Evolutionary conservation across 2,113 vertebrate species (phyloP), one percentile per base, ranked within the genome.

Genomic region (Lontra canadensis): DNA sequence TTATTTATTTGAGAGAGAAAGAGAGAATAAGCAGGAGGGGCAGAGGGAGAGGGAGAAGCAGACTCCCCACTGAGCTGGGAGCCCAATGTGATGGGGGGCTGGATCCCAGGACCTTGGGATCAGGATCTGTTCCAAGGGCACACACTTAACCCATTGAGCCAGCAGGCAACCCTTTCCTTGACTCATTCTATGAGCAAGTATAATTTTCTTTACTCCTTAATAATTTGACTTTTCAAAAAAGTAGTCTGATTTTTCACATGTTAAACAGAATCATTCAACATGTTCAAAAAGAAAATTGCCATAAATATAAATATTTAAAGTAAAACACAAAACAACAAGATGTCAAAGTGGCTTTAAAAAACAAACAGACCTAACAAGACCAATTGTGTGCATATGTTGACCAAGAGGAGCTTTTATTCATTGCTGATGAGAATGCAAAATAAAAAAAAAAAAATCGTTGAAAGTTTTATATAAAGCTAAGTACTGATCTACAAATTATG

Each of bases 391-490:
- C 10, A n/a, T 69, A 69, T 6, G 44, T 31, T 21, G 17, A 74
- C 0, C 0, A 6, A n/a, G 1, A 44, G 63, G 29, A 31, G 3
- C 3, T 65, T 55, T 55, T 4, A 13, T 52, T 88, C 34, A 31
- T 17, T 74, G 17, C 34, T 69, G 67, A 69, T 69, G 67, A 69
- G 67, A 69, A 69, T 69, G 67, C 7, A 69, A 34, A 49, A 91
- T 18, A 6, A 39, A 57, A 52, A 79, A 47, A 34, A 47, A 47
- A n/a, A n/a, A n/a, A n/a, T n/a, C n/a, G n/a, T n/a, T n/a, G n/a
- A n/a, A n/a, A 80, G 1, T 86, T 61, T 42, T 20, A 31, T 36
- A 90, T 25, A 85, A 85, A 39, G 5, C 80, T 73, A 79, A 80
- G 10, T 71, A 52, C 34, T 88, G 42, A 82, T 63, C 55, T 61